Base-by-base conservation (phyloP, 2,797 vertebrate genomes). In the Acrossocheilus wenchowensis region DNA sequence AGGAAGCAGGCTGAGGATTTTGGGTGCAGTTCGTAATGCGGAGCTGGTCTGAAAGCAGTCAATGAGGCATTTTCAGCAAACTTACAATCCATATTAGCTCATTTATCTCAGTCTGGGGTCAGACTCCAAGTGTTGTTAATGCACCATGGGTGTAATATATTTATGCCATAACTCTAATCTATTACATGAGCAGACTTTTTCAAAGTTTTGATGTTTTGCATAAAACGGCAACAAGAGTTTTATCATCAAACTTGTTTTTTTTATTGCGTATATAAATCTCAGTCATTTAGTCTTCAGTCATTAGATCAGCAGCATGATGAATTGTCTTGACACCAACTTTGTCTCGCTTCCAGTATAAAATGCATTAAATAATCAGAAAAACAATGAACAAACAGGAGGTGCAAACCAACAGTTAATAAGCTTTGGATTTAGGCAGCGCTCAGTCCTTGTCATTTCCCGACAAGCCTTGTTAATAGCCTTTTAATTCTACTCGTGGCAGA, bases 1-100 rank as follows among this genome's bases (percentile, higher is more conserved):
- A 45, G 66, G 88, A 85, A 88, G 90, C 88, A 88, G 3, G 23
- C 30, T 48, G 19, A 68, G 74, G 45, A 78, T 84, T 84, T 73
- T 68, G 48, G 57, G 83, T 78, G 82, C 50, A 60, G 48, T 69
- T 85, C 10, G 4, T 82, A 54, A 82, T 54, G 43, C 48, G n/a
- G 41, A 66, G 12, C 14, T 77, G 60, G 60, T 69, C 48, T 60
- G 75, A 79, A 69, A 79, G 30, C n/a, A 79, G 75, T 43, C 48
- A 71, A 60, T 36, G 19, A 69, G 39, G 74, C 83, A 84, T 75
- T 84, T 77, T 64, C 82, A 39, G 57, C 73, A 68, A 54, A 78
- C 34, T 10, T 68, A 52, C 21, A 68, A 84, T 68, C 71, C 72
- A 78, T 48, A 78, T 77, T 30, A 77, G 23, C 30, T 36, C 7